phyloP scores from a whole-genome alignment of 2,797 vertebrate species.

The Pteropus rufus region DNA sequence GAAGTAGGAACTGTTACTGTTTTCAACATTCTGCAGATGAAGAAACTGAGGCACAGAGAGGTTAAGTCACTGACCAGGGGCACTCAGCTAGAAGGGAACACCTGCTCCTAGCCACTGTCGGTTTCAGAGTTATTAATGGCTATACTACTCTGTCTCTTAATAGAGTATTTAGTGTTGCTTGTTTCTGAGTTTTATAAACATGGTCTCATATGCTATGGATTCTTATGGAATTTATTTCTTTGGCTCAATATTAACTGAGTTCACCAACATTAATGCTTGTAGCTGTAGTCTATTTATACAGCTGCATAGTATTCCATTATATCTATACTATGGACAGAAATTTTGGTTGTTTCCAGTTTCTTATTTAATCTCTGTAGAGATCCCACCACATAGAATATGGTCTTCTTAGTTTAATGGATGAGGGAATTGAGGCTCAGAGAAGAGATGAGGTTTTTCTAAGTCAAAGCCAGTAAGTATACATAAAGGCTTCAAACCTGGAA shows the following conservation, averaged over 20 bases:
- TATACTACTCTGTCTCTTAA: not conserved
- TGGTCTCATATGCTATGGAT: not conserved
- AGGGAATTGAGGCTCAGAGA: not conserved
- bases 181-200: not conserved
- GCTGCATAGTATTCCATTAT: not conserved
- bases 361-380: not conserved
- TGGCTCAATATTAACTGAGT: not conserved
- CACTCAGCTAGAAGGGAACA: not conserved
- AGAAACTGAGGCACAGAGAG: not conserved
- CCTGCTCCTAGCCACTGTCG: fast-evolving
- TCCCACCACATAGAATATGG: not conserved
- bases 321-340: not conserved
- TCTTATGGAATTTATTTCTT: not conserved
- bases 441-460: not conserved
- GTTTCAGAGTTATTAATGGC: fast-evolving
- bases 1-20: not conserved
- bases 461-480: not conserved
- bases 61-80: not conserved
- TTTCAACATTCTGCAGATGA: not conserved
- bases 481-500: not conserved
- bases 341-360: not conserved
- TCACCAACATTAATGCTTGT: fast-evolving
- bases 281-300: not conserved
- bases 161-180: not conserved
- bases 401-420: not conserved